Evolutionary conservation across 2,888 invertebrate species (phyloP).

Genomic region (Nemotelus pantherinus): DNA sequence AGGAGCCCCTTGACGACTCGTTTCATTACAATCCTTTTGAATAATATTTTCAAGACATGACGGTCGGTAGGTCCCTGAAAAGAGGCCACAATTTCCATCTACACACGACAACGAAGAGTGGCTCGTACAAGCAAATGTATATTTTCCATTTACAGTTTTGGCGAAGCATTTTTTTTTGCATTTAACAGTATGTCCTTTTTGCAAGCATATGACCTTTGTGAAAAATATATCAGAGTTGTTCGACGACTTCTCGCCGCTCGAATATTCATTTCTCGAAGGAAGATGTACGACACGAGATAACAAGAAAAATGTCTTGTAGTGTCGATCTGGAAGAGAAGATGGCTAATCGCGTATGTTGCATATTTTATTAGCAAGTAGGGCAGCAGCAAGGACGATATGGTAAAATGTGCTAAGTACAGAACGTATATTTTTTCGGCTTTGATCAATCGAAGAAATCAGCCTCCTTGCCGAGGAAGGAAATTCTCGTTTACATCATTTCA

Average conservation of each 20-base stretch:
- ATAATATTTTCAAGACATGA: background rate
- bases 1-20: constrained; percentile 15
- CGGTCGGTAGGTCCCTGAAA: background rate
- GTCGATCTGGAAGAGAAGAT: constrained; percentile 1
- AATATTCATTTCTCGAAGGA: constrained; percentile 12
- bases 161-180: background rate
- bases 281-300: constrained; percentile 46
- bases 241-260: background rate
- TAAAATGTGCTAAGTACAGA: background rate
- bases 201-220: constrained; percentile 2
- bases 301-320: constrained; percentile 29
- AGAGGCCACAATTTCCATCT: background rate
- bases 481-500: background rate
- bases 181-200: background rate
- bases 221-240: background rate
- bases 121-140: background rate
- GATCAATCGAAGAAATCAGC: too few relatives aligned
- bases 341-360: constrained; percentile 40
- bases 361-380: constrained; percentile 35
- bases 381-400: constrained; percentile 18
- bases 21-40: constrained; percentile 31
- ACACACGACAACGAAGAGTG: background rate
- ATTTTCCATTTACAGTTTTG: constrained; percentile 1
- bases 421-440: too few relatives aligned
- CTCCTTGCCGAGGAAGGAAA: too few relatives aligned